Evolutionary conservation across 2,113 vertebrate genomes (phyloP).

Genomic region (Sinocyclocheilus rhinocerous): DNA sequence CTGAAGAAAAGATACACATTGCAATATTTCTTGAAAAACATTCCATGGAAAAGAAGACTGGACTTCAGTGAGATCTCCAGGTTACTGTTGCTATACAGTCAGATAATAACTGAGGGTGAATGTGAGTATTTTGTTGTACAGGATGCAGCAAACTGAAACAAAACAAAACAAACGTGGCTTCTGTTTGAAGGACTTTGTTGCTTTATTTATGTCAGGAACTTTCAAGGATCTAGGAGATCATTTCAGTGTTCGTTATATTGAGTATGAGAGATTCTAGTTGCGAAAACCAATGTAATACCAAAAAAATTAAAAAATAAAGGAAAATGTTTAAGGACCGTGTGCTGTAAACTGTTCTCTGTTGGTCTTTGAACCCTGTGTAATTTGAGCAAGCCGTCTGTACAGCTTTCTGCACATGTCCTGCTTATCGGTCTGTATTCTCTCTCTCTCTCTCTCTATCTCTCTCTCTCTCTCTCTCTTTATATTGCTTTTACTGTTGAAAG

Average conservation of each 20-base stretch:
- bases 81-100: slow-evolving; percentile 37
- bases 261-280: slow-evolving; percentile 43
- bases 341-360: slow-evolving; percentile 66
- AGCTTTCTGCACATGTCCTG: slow-evolving; percentile 75
- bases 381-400: slow-evolving; percentile 77
- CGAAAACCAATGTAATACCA: slow-evolving; percentile 63
- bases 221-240: slow-evolving; percentile 46
- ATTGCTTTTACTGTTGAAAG: slow-evolving; percentile 79
- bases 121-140: slow-evolving; percentile 62
- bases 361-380: slow-evolving; percentile 64
- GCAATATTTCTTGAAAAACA: slow-evolving; percentile 72
- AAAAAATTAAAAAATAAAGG: not conserved
- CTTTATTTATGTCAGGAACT: slow-evolving; percentile 57
- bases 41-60: slow-evolving; percentile 66
- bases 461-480: slow-evolving; percentile 44
- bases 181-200: slow-evolving; percentile 62
- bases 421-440: slow-evolving; percentile 66
- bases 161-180: slow-evolving; percentile 47
- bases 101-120: not conserved
- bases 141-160: slow-evolving; percentile 67
- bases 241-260: slow-evolving; percentile 46
- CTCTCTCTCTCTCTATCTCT: slow-evolving; percentile 51
- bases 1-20: slow-evolving; percentile 66
- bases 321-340: slow-evolving; percentile 53
- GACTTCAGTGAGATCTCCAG: slow-evolving; percentile 27